These are phyloP conservation scores for Caenorhabditis zanzibari DNA, from an alignment of 2,888 invertebrate genomes.

Conservation along the genomic window DNA sequence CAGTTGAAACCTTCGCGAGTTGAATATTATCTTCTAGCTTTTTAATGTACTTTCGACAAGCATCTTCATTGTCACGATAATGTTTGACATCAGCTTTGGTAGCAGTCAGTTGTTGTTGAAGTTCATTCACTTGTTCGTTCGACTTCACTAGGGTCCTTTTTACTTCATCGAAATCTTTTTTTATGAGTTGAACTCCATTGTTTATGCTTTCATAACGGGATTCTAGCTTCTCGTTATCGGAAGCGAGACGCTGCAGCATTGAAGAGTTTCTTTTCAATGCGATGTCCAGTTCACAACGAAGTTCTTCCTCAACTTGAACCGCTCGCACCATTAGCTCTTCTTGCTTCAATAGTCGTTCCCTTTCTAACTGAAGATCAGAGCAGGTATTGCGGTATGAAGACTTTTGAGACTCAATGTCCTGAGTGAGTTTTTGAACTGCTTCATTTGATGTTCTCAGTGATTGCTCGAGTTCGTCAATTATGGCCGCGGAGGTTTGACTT, in stretches of 20 bases:
- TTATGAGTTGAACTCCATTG: slow-evolving; percentile 22
- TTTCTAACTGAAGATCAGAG: background rate
- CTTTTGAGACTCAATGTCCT: background rate
- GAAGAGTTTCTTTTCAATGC: background rate
- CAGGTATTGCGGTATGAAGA: background rate
- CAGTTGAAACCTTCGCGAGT: background rate
- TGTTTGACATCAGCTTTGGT: slow-evolving; percentile 33
- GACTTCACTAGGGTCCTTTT: background rate
- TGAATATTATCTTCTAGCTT: slow-evolving; percentile 12
- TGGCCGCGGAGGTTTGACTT: background rate
- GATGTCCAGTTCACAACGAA: background rate
- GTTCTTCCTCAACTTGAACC: background rate
- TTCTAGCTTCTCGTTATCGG: slow-evolving; percentile 14
- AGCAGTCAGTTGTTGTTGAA: slow-evolving; percentile 5
- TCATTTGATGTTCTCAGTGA: background rate
- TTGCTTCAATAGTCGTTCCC: background rate
- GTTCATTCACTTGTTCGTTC: slow-evolving; percentile 1
- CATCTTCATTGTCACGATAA: slow-evolving; percentile 20
- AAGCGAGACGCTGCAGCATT: background rate
- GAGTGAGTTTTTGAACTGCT: background rate
- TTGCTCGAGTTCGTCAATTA: background rate
- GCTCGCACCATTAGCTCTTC: background rate
- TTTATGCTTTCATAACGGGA: slow-evolving; percentile 29
- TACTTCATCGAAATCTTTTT: slow-evolving; percentile 16
- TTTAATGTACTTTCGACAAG: slow-evolving; percentile 28